Evolutionary conservation across 2,888 invertebrate species (phyloP).

Genomic region (Iselma pallidipennis): DNA sequence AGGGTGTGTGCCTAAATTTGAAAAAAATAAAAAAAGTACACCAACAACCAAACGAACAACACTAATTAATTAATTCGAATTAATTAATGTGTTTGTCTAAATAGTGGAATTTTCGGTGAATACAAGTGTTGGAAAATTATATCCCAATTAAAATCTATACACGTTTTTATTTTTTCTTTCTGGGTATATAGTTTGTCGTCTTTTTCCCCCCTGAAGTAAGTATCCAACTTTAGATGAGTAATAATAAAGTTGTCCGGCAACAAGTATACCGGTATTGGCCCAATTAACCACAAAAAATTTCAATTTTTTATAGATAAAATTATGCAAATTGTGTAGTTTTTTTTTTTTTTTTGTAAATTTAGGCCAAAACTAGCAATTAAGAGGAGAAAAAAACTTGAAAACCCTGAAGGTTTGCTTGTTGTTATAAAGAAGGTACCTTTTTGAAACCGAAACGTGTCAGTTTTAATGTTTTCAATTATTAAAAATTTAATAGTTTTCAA

Average conservation of each 20-base stretch:
- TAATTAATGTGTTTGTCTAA: too few species aligned
- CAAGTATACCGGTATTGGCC: constrained; percentile 2
- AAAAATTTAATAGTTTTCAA: too few species aligned
- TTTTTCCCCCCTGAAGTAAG: background rate
- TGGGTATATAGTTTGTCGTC: background rate
- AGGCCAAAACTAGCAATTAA: too few species aligned
- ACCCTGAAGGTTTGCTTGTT: background rate
- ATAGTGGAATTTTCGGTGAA: too few species aligned
- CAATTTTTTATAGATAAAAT: too few species aligned
- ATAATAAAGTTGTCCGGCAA: background rate
- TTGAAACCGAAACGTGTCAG: background rate
- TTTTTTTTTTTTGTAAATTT: too few species aligned
- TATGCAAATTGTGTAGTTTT: too few species aligned
- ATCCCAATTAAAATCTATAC: background rate
- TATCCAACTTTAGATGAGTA: background rate
- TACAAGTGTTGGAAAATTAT: too few species aligned
- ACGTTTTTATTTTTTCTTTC: too few species aligned
- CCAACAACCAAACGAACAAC: too few species aligned
- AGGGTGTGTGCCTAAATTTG: background rate
- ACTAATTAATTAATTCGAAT: too few species aligned
- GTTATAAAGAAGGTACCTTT: background rate
- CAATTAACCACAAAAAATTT: background rate
- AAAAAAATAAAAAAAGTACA: too few species aligned
- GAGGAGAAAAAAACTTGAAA: background rate
- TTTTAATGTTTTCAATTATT: background rate